Base-by-base conservation (phyloP, 2,888 invertebrate species). In the Microplitis deprimator region DNA sequence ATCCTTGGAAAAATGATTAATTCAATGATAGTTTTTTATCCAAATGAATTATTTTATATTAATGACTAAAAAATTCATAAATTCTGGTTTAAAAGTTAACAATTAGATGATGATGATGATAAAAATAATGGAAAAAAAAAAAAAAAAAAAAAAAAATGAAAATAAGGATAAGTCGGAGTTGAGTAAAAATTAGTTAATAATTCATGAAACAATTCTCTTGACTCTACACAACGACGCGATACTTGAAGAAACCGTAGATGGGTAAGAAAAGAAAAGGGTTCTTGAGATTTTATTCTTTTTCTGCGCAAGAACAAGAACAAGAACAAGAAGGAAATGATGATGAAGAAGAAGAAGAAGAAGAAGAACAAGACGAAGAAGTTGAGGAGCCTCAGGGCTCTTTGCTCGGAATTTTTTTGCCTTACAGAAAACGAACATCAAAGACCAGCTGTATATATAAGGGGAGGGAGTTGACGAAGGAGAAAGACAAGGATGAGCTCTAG, bases 401-500 rank as follows among this genome's bases (percentile, higher is more conserved):
- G 69, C 79, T 64, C 72, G 70, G 75, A 79, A 79, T 79, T 81
- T 80, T 29, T 81, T 80, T 78, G 77, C 78, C 62, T 69, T 67
- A 68, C 59, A 76, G 75, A 62, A 73, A 75, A 75, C 62, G 62
- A 76, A 68, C 62, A 69, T 78, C 75, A 69, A 70, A 75, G 69
- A 64, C 77, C 73, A 77, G 73, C 77, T 77, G 73, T 77, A 65
- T 65, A 73, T 13, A 20, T 17, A 40, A 41, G 17, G 20, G 13
- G 38, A 50, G 41, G 17, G 38, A 50, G 5, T 69, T 17, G n/a
- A 40, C 16, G 13, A 3, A 61, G 60, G 38, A 70, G 59, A 41
- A 50, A 20, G 64, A 72, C 68, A 68, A 40, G 61, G 13, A 67
- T 50, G 61, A 29, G 71, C 71, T 75, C 72, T 77, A 64, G 41